Conservation (phyloP, 2,113 vertebrate species). For the Bambusicola thoracicus region DNA sequence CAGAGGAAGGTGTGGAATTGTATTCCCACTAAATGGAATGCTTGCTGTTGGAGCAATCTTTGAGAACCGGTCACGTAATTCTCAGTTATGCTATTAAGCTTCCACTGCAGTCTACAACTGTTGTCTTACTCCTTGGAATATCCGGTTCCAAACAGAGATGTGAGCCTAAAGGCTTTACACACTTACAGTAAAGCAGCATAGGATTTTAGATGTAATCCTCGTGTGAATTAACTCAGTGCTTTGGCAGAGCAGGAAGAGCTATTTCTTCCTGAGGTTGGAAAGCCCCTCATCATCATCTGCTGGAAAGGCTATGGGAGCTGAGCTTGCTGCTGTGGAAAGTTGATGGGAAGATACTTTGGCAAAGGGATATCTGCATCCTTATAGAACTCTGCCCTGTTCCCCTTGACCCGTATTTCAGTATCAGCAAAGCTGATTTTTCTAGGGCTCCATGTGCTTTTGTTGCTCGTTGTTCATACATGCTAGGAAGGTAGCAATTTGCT, state of each 20-base stretch:
- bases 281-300: not conserved
- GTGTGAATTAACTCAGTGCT: not conserved
- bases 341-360: not conserved
- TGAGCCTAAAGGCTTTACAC: not conserved
- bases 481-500: not conserved
- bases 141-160: not conserved
- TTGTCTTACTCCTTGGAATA: not conserved
- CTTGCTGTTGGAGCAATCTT: not conserved
- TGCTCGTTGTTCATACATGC: not conserved
- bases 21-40: not conserved
- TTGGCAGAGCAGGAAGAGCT: not conserved
- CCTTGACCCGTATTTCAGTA: not conserved
- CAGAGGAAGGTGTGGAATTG: conserved; percentile 3
- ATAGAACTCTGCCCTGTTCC: not conserved
- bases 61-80: not conserved
- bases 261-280: not conserved
- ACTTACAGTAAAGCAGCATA: not conserved
- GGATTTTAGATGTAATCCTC: not conserved
- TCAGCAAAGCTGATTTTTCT: not conserved
- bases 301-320: not conserved
- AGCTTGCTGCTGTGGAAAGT: not conserved
- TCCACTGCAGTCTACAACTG: not conserved
- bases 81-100: not conserved
- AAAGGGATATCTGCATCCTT: not conserved
- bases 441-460: accelerated